Conservation (phyloP, 2,888 invertebrate genomes). For the Pelosia muscerda region DNA sequence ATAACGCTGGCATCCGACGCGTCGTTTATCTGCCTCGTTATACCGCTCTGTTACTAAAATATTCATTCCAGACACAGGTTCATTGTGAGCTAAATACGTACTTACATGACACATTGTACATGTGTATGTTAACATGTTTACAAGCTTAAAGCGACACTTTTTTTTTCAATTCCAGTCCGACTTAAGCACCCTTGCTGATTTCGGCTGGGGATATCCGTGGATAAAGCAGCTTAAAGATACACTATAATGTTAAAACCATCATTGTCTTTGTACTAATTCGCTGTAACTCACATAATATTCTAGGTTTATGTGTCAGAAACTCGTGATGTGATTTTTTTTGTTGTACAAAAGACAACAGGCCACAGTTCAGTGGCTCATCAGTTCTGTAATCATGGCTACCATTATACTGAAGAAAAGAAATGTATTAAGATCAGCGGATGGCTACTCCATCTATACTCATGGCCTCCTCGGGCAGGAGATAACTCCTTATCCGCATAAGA, state of each 20-base stretch:
- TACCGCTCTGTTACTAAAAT: slow-evolving; percentile 18
- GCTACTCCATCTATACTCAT: too few relatives aligned
- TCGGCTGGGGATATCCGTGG: too few relatives aligned
- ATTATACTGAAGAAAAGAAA: too few relatives aligned
- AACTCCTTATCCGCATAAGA: too few relatives aligned
- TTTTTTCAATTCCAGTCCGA: too few relatives aligned
- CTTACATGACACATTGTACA: not conserved
- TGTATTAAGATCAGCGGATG: too few relatives aligned
- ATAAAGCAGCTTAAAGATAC: too few relatives aligned
- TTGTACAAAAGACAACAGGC: not conserved
- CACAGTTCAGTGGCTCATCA: not conserved
- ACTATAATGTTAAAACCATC: too few relatives aligned
- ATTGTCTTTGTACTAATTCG: not conserved
- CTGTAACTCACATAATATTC: not conserved
- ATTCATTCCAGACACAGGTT: slow-evolving; percentile 6
- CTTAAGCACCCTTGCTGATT: too few relatives aligned
- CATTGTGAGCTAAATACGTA: not conserved
- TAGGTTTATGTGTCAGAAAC: not conserved
- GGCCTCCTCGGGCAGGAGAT: too few relatives aligned
- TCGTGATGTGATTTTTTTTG: not conserved
- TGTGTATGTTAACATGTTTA: not conserved
- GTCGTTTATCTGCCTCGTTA: slow-evolving; percentile 33
- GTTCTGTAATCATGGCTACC: not conserved
- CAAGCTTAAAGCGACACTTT: too few relatives aligned
- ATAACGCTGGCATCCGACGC: slow-evolving; percentile 24